phyloP scores from a whole-genome alignment of 2,888 invertebrate genomes.

The Calephelis perditalis region DNA sequence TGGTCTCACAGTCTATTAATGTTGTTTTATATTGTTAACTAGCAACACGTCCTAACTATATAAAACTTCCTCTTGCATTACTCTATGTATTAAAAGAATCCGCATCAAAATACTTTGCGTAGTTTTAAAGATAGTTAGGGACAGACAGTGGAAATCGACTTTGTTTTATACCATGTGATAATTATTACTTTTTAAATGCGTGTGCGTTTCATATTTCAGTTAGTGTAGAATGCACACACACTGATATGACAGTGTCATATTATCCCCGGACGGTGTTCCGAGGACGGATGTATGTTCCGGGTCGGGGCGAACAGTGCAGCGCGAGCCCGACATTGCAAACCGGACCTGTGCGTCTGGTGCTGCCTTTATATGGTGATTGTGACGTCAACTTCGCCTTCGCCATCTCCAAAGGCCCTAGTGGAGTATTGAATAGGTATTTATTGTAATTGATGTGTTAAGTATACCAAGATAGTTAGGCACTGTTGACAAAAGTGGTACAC shows the following conservation, averaged over 20 bases:
- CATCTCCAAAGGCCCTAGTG: conserved; percentile 60
- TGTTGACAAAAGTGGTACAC: too few species aligned
- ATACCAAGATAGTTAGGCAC: too few species aligned
- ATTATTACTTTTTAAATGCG: too few species aligned
- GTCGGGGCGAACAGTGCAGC: conserved; percentile 85
- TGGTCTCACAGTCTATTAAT: too few species aligned
- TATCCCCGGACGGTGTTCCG: conserved; percentile 79
- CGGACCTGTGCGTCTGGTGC: conserved; percentile 68
- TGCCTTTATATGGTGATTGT: conserved; percentile 79
- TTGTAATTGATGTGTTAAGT: neutral
- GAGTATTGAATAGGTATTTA: conserved; percentile 66
- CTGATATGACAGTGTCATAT: conserved; percentile 83
- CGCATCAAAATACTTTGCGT: too few species aligned
- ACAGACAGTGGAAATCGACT: too few species aligned
- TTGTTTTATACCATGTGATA: too few species aligned
- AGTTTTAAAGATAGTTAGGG: too few species aligned
- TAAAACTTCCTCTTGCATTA: too few species aligned
- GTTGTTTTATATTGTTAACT: too few species aligned
- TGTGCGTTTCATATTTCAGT: conserved; percentile 68
- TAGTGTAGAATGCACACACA: conserved; percentile 85
- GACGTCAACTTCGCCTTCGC: conserved; percentile 78
- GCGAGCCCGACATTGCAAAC: conserved; percentile 62
- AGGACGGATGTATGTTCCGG: conserved; percentile 89
- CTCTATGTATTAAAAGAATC: too few species aligned
- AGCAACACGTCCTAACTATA: too few species aligned